These are phyloP conservation scores for Molorchus minor DNA, from an alignment of 2,888 invertebrate species.

Conservation along the genomic window DNA sequence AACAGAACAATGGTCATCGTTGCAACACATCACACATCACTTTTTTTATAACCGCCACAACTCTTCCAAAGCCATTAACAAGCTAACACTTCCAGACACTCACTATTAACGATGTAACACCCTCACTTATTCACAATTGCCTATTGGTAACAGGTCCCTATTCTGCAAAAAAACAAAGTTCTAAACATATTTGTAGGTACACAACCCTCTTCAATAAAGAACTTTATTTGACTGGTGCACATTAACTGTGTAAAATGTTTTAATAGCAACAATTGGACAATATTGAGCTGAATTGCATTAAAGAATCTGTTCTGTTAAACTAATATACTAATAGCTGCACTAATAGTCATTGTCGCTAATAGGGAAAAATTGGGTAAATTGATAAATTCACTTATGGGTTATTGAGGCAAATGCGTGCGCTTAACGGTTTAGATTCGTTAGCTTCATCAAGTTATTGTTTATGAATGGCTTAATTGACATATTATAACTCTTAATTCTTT, in stretches of 20 bases:
- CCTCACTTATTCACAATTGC: background rate
- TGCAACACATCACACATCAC: background rate
- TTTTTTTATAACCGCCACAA: conserved; percentile 5
- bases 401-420: conserved; percentile 57
- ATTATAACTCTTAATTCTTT: conserved; percentile 52
- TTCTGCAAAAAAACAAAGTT: background rate
- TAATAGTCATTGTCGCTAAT: conserved; percentile 65
- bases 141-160: background rate
- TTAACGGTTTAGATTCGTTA: conserved; percentile 48
- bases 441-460: conserved; percentile 52
- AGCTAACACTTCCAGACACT: background rate
- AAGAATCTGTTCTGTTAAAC: conserved; percentile 64
- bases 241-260: conserved; percentile 61
- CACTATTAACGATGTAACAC: background rate
- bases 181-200: conserved; percentile 22
- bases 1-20: conserved; percentile 14
- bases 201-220: conserved; percentile 59
- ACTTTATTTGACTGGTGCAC: conserved; percentile 60
- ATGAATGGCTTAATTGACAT: conserved; percentile 54
- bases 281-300: conserved; percentile 65
- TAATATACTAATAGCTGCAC: conserved; percentile 64
- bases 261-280: conserved; percentile 65
- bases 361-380: conserved; percentile 66
- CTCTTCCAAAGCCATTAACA: background rate
- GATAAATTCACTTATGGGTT: conserved; percentile 63